A percentile compares a stretch with the other conserved stretches of the same genome.
Conservation (phyloP, 2,888 invertebrate species). For the Mayetiola destructor region DNA sequence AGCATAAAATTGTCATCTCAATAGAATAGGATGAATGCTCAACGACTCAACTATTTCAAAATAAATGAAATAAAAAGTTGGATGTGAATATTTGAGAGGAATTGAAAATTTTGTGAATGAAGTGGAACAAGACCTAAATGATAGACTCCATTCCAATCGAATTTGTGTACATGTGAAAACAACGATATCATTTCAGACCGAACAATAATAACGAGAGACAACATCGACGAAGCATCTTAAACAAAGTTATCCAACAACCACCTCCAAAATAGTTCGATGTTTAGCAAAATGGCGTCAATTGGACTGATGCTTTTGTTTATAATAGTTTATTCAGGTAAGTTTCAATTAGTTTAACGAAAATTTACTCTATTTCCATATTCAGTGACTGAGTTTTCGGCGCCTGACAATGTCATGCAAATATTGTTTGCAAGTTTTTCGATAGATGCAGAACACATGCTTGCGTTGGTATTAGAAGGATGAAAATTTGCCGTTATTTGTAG, state of each 20-base stretch:
- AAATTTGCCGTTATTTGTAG: too few relatives aligned
- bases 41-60: background rate
- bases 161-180: background rate
- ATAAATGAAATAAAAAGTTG: background rate
- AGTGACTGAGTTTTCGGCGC: too few relatives aligned
- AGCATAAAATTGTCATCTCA: background rate
- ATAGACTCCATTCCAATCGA: background rate
- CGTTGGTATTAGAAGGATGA: too few relatives aligned
- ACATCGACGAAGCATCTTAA: background rate
- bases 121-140: constrained; percentile 2
- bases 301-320: constrained; percentile 18
- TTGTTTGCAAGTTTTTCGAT: too few relatives aligned
- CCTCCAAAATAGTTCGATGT: constrained; percentile 8
- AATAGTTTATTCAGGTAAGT: constrained; percentile 19
- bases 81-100: too few relatives aligned
- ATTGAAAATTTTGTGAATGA: background rate
- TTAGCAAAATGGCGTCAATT: constrained; percentile 19
- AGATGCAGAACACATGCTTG: too few relatives aligned
- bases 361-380: background rate
- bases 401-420: too few relatives aligned
- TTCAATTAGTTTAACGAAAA: background rate
- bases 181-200: too few relatives aligned
- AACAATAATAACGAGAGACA: background rate
- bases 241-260: background rate
- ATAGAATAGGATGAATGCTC: background rate